Percentiles rank a stretch among this genome's conserved stretches.
phyloP scores from a whole-genome alignment of 2,113 vertebrate genomes.

The human region GRCh38 chr2:54401501-54402000 shows the following conservation, averaged over 20 bases:
- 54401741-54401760: constrained; percentile 46
- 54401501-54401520: constrained; percentile 56
- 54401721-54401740: constrained; percentile 63
- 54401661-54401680: background rate
- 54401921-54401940: constrained; percentile 20
- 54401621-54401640: constrained; percentile 51
- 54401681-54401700: constrained; percentile 66
- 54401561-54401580: constrained; percentile 48
- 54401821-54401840: constrained; percentile 45
- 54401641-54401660: constrained; percentile 49
- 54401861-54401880: constrained; percentile 41
- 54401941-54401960: background rate
- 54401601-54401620: constrained; percentile 34
- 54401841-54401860: constrained; percentile 60
- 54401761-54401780: constrained; percentile 50
- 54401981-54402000: background rate
- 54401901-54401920: constrained; percentile 38
- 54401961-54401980: background rate
- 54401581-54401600: constrained; percentile 23
- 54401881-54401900: constrained; percentile 28
- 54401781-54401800: constrained; percentile 33
- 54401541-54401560: constrained; percentile 63
- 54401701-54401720: constrained; percentile 48
- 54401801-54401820: constrained; percentile 37
- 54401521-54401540: constrained; percentile 61